These are phyloP conservation scores for Heliconius aoede DNA, from an alignment of 2,888 invertebrate species.

Conservation along the genomic window DNA sequence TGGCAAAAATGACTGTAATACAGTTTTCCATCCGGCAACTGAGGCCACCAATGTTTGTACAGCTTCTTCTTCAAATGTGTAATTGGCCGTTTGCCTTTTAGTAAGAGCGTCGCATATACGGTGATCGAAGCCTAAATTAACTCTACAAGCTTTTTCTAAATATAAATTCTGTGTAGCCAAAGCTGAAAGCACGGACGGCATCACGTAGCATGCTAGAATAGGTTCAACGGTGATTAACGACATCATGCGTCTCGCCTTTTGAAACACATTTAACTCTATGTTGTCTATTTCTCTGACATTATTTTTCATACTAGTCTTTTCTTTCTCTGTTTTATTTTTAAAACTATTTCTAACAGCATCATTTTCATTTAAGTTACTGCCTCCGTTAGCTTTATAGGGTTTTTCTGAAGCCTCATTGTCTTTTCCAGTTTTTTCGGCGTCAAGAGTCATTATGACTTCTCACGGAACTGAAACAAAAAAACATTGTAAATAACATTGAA, in stretches of 20 bases:
- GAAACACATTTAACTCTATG: conserved; percentile 80
- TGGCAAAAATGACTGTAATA: conserved; percentile 91
- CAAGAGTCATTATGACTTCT: conserved; percentile 40
- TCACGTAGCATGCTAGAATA: conserved; percentile 89
- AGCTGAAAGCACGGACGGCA: conserved; percentile 86
- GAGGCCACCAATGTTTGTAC: conserved; percentile 90
- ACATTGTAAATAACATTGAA: background rate
- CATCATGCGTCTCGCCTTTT: conserved; percentile 83
- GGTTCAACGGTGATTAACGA: conserved; percentile 90
- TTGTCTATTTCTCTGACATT: conserved; percentile 59
- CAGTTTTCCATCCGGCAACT: conserved; percentile 94
- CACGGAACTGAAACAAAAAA: conserved; percentile 45
- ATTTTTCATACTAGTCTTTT: conserved; percentile 51
- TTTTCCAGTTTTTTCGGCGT: conserved; percentile 54
- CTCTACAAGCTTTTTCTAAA: conserved; percentile 93
- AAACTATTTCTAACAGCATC: conserved; percentile 68
- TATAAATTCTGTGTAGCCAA: conserved; percentile 93
- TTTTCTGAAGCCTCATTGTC: conserved; percentile 59
- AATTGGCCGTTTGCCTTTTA: conserved; percentile 87
- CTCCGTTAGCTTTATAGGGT: conserved; percentile 59
- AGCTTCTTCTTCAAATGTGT: conserved; percentile 83
- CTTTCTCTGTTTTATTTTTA: conserved; percentile 61
- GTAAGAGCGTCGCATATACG: conserved; percentile 91
- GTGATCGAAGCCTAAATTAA: conserved; percentile 89
- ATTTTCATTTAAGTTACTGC: conserved; percentile 70